Base-by-base conservation (phyloP, 2,888 invertebrate species). In the Drosophila paramelanica region DNA sequence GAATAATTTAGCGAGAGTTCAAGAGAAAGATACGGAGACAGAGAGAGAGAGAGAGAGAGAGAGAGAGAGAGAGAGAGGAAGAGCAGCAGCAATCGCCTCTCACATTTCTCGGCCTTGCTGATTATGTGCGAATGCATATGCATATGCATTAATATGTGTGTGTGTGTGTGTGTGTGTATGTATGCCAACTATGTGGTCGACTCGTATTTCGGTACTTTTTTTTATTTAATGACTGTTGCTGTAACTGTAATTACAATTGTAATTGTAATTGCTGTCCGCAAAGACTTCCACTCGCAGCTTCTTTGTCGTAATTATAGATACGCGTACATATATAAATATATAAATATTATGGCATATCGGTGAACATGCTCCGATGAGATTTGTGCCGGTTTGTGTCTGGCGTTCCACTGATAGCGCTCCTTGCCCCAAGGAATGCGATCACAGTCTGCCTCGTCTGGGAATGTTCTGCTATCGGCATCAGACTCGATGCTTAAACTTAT, bases 351-450 rank as follows among this genome's bases (percentile, higher is more conserved):
- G 74, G 25, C 85, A 73, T 83, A 83, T 83, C 88, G 80, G 62
- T 67, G 61, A 51, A 65, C 58, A 53, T 45, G 47, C 58, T 50
- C 27, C 11, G 58, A 47, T 56, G 81, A 56, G 60, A 72, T 77
- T 64, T 83, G 83, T 83, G 83, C 87, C 88, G 83, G 87, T 77
- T 83, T 83, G 87, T 83, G 83, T 86, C 83, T 83, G 83, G 88
- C 87, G 75, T 83, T 66, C 53, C 20, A 11, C 69, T 58, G 74
- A 73, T 73, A 65, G 39, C 68, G 46, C 33, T 51, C 47, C 39
- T 53, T 49, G 42, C 10, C 25, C 17, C 14, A 72, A 59, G 61
- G 78, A 77, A 77, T 77, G 73, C 59, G 56, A 59, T 62, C 43
- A 11, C 55, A 27, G 55, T 71, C 72, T 36, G 50, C 17, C 42